These are phyloP conservation scores for Phymanthus crucifer DNA, from an alignment of 92 coral and sea anemone species.

Conservation along the genomic window DNA sequence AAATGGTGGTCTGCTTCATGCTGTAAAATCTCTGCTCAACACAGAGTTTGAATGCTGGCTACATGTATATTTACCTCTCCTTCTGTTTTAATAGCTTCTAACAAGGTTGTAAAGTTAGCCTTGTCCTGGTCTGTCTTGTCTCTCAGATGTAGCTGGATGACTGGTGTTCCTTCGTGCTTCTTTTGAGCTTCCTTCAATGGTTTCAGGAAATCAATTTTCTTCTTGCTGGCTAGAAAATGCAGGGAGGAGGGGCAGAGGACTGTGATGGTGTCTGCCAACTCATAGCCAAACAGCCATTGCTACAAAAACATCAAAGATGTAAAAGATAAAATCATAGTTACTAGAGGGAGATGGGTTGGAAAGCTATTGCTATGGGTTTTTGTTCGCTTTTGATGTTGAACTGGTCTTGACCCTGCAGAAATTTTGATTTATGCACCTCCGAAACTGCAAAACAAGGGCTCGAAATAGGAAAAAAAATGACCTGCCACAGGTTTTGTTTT, in stretches of 20 bases:
- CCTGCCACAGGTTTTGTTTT: no score
- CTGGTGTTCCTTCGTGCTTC: slow-evolving; percentile 77
- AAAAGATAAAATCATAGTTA: neutral
- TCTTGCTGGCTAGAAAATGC: slow-evolving; percentile 94
- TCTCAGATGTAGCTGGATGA: slow-evolving; percentile 76
- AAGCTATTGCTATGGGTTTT: no score
- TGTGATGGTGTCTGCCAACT: slow-evolving; percentile 89
- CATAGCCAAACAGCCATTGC: slow-evolving; percentile 99
- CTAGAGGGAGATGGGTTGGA: no score
- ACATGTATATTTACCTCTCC: slow-evolving; percentile 57
- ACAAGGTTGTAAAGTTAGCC: slow-evolving; percentile 75
- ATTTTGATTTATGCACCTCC: no score
- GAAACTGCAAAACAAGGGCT: no score
- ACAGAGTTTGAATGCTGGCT: no score
- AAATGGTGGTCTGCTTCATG: no score
- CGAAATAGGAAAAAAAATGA: no score
- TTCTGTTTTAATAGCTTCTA: slow-evolving; percentile 70
- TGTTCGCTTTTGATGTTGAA: no score
- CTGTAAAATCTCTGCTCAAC: no score
- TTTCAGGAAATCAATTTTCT: slow-evolving; percentile 93
- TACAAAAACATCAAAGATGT: slow-evolving; percentile 7
- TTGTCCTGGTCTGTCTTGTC: slow-evolving; percentile 96
- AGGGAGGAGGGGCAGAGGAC: slow-evolving; percentile 82
- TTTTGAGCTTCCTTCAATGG: slow-evolving; percentile 91
- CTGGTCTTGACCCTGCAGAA: no score